These are phyloP conservation scores for Laticauda colubrina DNA, from an alignment of 2,113 vertebrate genomes.

Conservation along the genomic window DNA sequence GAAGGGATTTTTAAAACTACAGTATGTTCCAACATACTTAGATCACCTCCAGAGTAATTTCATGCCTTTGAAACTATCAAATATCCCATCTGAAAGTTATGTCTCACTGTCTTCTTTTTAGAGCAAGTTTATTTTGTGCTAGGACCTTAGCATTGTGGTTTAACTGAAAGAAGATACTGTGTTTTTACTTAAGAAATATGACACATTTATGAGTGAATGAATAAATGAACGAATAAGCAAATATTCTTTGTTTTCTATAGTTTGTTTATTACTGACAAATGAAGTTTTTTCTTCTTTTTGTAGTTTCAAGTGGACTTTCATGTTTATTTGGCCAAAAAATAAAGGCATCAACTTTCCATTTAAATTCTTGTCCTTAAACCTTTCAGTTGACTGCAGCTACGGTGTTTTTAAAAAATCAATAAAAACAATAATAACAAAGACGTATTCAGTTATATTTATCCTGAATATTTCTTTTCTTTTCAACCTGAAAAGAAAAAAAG, in stretches of 20 bases:
- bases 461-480: background rate
- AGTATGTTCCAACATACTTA: background rate
- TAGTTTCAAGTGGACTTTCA: background rate
- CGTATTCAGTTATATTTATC: slow-evolving; percentile 32
- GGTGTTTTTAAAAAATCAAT: background rate
- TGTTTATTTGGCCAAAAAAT: background rate
- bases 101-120: background rate
- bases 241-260: background rate
- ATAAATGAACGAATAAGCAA: background rate
- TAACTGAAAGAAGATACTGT: background rate
- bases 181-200: background rate
- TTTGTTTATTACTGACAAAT: background rate
- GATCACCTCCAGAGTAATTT: background rate
- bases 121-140: background rate
- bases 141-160: background rate
- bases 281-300: background rate
- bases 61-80: background rate
- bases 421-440: background rate
- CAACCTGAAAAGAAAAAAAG: slow-evolving; percentile 43
- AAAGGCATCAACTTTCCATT: background rate
- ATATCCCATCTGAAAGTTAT: background rate
- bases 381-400: background rate
- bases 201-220: background rate
- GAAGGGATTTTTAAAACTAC: background rate
- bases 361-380: background rate